phyloP scores from a whole-genome alignment of 2,113 vertebrate species.

The Cyanoderma ruficeps region DNA sequence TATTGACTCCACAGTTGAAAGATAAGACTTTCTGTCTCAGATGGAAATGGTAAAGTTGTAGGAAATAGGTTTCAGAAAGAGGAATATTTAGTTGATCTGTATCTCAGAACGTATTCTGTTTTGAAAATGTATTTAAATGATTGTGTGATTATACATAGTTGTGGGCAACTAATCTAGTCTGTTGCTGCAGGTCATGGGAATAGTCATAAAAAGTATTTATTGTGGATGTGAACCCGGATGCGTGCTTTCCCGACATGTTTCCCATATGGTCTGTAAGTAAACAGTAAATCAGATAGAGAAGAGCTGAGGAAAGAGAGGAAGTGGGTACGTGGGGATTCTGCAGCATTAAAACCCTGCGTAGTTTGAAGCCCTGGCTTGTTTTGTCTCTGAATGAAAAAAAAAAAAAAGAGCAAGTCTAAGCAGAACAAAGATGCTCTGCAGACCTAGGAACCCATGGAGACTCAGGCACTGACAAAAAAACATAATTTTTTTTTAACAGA shows the following conservation, averaged over 20 bases:
- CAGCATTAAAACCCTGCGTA: neutral
- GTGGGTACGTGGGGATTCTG: neutral
- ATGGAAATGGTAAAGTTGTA: neutral
- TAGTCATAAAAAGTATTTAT: conserved; percentile 63
- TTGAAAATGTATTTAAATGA: conserved; percentile 57
- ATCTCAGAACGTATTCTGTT: neutral
- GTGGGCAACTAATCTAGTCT: conserved; percentile 60
- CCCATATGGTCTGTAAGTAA: conserved; percentile 53
- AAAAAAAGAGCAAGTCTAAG: neutral
- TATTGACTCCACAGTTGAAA: neutral
- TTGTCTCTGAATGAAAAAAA: neutral
- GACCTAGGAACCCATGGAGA: neutral
- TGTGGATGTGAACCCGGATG: conserved; percentile 56
- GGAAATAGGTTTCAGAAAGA: conserved; percentile 1
- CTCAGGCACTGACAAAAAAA: neutral
- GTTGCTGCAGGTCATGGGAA: conserved; percentile 68
- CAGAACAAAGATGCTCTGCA: neutral
- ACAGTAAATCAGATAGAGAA: conserved; percentile 39
- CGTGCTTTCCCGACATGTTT: neutral
- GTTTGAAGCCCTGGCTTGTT: neutral
- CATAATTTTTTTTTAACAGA: too few species aligned
- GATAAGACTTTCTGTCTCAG: neutral
- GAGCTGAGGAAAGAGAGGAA: conserved; percentile 25
- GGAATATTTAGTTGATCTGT: conserved; percentile 31
- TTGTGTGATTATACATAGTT: conserved; percentile 47